Evolutionary conservation across 2,888 invertebrate species (phyloP), one percentile per base, ranked within the genome.

Genomic region (Melolontha melolontha): DNA sequence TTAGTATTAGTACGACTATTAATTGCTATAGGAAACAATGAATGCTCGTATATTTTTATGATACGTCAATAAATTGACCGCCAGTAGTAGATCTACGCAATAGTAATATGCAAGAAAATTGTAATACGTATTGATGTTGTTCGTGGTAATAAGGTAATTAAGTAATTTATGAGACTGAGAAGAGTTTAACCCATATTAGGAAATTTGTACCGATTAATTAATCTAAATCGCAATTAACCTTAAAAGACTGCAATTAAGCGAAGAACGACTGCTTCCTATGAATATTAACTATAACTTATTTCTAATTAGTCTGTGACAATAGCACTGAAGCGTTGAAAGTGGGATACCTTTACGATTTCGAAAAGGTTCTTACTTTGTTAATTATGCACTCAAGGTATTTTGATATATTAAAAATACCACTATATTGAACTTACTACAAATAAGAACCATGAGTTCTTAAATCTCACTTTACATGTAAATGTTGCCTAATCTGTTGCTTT

Each of bases 1-100:
- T 50, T 50, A 39, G 54, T 17, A 54, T 54, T 59, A 44, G 44
- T 27, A n/a, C 44, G 16, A 12, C 42, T 55, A 55, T 42, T 59
- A 59, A 59, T 59, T 59, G 57, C 57, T 12, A 27, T 42, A 27
- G 29, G 40, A 54, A 44, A 59, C 57, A 59, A 59, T 59, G 57
- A 29, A 12, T 11, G 44, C 16, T 44, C 59, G 44, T 59, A 44
- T 42, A 44, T 59, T 59, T 59, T 59, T 59, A 59, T 59, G 40
- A 44, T 59, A 27, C 44, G 12, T 40, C 59, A 22, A 59, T 59
- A 59, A 59, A 59, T 59, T 44, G 22, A 59, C 8, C 6, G 16
- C 11, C 11, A 10, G 40, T 12, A 34, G 5, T 41, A 55, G n/a
- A 11, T 12, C n/a, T n/a, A 6, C 39, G 40, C 16, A 17, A 39